Evolutionary conservation across 2,113 vertebrate species (phyloP).

Genomic region (Phalacrocorax aristotelis): DNA sequence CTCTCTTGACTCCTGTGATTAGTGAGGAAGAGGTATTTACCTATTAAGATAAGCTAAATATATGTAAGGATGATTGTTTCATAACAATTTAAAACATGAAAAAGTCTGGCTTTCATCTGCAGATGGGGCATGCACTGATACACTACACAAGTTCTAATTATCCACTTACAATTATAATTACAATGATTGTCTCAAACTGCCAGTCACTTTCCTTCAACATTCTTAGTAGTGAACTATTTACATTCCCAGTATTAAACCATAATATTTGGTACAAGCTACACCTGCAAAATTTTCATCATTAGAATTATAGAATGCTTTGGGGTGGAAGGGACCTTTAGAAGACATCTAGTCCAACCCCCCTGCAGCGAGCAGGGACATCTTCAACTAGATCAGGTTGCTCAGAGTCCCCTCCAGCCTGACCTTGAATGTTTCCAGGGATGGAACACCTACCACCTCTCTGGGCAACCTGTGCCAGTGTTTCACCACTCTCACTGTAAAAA

Average conservation of each 20-base stretch:
- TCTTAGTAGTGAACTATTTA: background rate
- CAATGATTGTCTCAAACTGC: constrained; percentile 16
- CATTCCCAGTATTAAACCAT: background rate
- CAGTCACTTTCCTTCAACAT: background rate
- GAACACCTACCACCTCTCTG: too few relatives aligned
- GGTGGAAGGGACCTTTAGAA: too few relatives aligned
- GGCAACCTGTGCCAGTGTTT: too few relatives aligned
- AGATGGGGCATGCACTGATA: background rate
- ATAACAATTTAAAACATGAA: background rate
- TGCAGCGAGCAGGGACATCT: too few relatives aligned
- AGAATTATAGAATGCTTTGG: too few relatives aligned
- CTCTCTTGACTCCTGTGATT: background rate
- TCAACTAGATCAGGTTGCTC: too few relatives aligned
- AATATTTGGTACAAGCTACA: background rate
- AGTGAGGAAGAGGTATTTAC: background rate
- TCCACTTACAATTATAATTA: background rate
- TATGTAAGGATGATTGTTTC: background rate
- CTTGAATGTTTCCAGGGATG: too few relatives aligned
- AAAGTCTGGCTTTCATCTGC: background rate
- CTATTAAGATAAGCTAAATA: background rate
- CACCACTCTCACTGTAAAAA: too few relatives aligned
- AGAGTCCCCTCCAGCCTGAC: too few relatives aligned
- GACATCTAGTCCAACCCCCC: too few relatives aligned
- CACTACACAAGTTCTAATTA: background rate
- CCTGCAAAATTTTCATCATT: background rate